Evolutionary conservation across 1,140 invertebrate genomes (phyloP).

Genomic region (Cheumatopsyche charites): DNA sequence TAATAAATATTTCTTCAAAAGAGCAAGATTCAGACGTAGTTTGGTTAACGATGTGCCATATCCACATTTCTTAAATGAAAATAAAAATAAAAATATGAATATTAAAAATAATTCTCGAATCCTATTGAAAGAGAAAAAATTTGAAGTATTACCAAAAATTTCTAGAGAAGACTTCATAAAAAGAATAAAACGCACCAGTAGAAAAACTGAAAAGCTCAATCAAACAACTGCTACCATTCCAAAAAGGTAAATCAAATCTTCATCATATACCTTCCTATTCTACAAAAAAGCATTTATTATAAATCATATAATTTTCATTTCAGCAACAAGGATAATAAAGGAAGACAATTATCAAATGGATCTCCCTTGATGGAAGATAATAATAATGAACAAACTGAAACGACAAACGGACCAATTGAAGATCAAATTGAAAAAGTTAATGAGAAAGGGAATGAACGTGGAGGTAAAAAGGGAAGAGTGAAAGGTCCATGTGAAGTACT

Average conservation of each 20-base stretch:
- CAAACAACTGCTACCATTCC: conserved; percentile 60
- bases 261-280: no score
- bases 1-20: no score
- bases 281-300: background rate
- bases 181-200: conserved; percentile 59
- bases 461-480: conserved; percentile 55
- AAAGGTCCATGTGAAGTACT: conserved; percentile 64
- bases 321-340: conserved; percentile 58
- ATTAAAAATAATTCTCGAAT: background rate
- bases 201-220: conserved; percentile 61
- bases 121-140: conserved; percentile 4
- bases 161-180: conserved; percentile 49
- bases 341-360: conserved; percentile 51
- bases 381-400: conserved; percentile 1
- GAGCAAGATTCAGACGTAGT: no score
- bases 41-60: no score
- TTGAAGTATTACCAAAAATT: conserved; percentile 39
- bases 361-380: conserved; percentile 44
- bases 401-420: conserved; percentile 11
- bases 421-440: conserved; percentile 47
- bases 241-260: conserved; percentile 52
- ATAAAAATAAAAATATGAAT: no score
- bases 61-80: no score
- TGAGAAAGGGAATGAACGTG: conserved; percentile 49
- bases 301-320: conserved; percentile 38